Evolutionary conservation across 2,113 vertebrate species (phyloP).

Genomic region (Dermatemys mawii): DNA sequence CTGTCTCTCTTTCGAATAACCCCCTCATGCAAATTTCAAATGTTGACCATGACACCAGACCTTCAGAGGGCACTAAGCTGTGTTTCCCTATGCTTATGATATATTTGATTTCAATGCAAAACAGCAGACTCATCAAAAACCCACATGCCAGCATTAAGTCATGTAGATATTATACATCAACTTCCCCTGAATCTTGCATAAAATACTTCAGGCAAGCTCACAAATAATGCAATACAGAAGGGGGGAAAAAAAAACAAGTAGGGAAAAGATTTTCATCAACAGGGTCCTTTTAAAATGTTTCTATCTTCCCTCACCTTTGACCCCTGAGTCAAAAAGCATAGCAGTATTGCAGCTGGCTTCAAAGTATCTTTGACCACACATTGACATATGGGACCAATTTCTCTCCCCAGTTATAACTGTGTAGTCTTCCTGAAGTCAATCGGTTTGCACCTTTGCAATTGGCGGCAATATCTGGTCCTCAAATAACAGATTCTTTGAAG

Average conservation of each 20-base stretch:
- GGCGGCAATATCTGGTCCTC: not conserved
- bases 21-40: conserved; percentile 61
- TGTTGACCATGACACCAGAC: conserved; percentile 70
- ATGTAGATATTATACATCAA: conserved; percentile 36
- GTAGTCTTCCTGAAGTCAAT: conserved; percentile 21
- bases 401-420: not conserved
- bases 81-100: conserved; percentile 56
- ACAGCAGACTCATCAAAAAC: conserved; percentile 63
- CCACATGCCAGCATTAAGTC: conserved; percentile 47
- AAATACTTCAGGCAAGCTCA: conserved; percentile 4
- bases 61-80: conserved; percentile 42
- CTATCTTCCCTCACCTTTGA: not conserved
- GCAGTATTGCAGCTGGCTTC: not conserved
- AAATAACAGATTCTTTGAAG: not conserved
- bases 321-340: not conserved
- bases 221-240: conserved; percentile 31
- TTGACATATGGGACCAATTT: not conserved
- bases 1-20: conserved; percentile 59
- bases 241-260: not conserved
- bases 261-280: not conserved
- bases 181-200: not conserved
- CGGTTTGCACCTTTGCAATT: not conserved
- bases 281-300: not conserved
- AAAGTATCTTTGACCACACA: not conserved
- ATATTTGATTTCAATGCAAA: conserved; percentile 67